Evolutionary conservation across 2,113 vertebrate species (phyloP).

Genomic region (Pomatorhinus ruficollis): DNA sequence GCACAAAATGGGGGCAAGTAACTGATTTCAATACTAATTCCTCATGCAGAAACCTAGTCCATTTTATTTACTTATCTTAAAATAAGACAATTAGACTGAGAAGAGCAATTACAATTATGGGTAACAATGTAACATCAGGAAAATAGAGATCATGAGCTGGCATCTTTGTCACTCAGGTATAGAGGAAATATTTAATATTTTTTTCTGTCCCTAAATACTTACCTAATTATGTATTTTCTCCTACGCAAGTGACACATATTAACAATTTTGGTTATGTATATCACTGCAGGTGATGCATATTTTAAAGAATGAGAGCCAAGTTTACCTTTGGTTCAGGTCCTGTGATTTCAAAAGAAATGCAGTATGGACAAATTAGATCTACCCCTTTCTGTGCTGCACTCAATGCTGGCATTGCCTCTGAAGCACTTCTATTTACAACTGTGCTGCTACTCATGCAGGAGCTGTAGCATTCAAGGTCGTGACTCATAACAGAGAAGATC

Average conservation of each 20-base stretch:
- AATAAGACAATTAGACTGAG: neutral
- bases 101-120: neutral
- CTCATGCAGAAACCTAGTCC: neutral
- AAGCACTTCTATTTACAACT: neutral
- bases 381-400: neutral
- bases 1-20: neutral
- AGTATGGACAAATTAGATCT: neutral
- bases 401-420: neutral
- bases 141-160: neutral
- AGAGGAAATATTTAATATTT: conserved; percentile 18
- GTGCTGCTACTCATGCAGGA: neutral
- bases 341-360: neutral
- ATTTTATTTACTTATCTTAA: neutral
- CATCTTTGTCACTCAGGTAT: neutral
- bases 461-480: neutral
- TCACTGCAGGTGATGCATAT: neutral
- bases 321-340: neutral
- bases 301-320: neutral
- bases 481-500: neutral
- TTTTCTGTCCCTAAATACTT: neutral
- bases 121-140: neutral
- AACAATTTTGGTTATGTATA: neutral
- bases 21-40: neutral
- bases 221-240: neutral
- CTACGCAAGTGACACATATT: neutral